phyloP scores from a whole-genome alignment of 2,113 vertebrate genomes.

The Protobothrops flavoviridis region DNA sequence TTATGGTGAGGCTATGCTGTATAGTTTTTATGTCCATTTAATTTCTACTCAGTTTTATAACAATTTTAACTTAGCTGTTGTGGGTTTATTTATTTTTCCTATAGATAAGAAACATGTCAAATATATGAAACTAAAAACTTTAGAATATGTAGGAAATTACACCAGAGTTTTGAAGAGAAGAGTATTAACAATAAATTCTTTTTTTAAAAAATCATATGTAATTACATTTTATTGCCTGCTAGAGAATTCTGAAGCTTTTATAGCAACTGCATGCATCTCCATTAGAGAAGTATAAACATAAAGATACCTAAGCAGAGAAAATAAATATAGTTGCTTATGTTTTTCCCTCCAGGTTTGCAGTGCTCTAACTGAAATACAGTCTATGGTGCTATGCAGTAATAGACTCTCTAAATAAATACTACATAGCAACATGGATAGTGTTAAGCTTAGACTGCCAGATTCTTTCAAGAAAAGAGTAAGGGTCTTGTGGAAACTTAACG shows the following conservation, averaged over 20 bases:
- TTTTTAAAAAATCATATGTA: slow-evolving; percentile 50
- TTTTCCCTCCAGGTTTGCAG: slow-evolving; percentile 30
- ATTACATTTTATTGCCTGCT: slow-evolving; percentile 51
- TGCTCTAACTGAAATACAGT: slow-evolving; percentile 52
- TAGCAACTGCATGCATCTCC: slow-evolving; percentile 36
- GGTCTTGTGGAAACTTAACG: neutral
- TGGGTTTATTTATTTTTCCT: slow-evolving; percentile 24
- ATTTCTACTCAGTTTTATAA: slow-evolving; percentile 48
- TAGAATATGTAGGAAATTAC: slow-evolving; percentile 46
- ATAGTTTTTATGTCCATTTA: slow-evolving; percentile 58
- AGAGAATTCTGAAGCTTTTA: slow-evolving; percentile 53
- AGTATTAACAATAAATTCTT: slow-evolving; percentile 40
- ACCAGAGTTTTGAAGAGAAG: slow-evolving; percentile 37
- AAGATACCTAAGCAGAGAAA: slow-evolving; percentile 43
- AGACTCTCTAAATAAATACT: neutral
- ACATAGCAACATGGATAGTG: neutral
- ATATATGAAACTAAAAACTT: slow-evolving; percentile 53
- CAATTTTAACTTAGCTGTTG: slow-evolving; percentile 41
- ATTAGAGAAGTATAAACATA: slow-evolving; percentile 33
- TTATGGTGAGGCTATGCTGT: slow-evolving; percentile 34
- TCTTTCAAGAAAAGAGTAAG: neutral
- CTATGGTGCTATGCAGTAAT: slow-evolving; percentile 12
- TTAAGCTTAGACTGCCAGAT: neutral
- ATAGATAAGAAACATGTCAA: slow-evolving; percentile 31
- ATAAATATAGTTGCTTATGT: slow-evolving; percentile 44